Conservation (phyloP, 2,113 vertebrate genomes). For the Ciconia boyciana region DNA sequence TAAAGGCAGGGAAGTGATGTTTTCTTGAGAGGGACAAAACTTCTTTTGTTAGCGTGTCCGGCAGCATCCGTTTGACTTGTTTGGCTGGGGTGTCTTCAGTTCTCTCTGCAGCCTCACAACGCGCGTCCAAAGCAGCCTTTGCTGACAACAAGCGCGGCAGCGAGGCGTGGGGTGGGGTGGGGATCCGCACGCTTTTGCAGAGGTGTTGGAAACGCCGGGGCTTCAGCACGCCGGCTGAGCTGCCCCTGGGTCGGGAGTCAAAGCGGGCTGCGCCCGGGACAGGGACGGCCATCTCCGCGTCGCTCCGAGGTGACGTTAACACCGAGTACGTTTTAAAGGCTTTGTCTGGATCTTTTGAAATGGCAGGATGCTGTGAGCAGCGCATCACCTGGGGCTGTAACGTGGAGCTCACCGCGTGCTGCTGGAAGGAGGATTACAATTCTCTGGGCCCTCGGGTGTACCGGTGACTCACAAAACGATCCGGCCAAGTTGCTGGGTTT, state of each 20-base stretch:
- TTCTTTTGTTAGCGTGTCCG: background rate
- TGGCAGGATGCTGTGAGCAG: background rate
- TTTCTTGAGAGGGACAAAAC: background rate
- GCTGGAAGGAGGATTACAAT: background rate
- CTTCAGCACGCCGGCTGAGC: accelerated
- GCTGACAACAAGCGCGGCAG: no score
- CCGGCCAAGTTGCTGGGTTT: background rate
- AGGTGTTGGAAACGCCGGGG: background rate
- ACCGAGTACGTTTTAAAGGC: background rate
- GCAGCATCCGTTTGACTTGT: background rate
- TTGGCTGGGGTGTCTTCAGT: background rate
- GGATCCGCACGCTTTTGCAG: background rate
- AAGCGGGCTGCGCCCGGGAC: background rate
- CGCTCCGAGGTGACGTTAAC: background rate
- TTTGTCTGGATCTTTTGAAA: background rate
- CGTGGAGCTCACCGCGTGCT: background rate
- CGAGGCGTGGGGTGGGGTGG: accelerated
- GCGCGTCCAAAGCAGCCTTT: background rate
- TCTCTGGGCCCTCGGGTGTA: background rate
- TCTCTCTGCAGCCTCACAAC: background rate
- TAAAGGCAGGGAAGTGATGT: background rate
- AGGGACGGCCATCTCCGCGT: background rate
- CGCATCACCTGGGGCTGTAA: background rate
- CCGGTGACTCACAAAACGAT: background rate
- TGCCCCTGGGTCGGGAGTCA: background rate